These are phyloP conservation scores for Zoanthus solanderi DNA, from an alignment of 92 coral and sea anemone species.

Conservation along the genomic window DNA sequence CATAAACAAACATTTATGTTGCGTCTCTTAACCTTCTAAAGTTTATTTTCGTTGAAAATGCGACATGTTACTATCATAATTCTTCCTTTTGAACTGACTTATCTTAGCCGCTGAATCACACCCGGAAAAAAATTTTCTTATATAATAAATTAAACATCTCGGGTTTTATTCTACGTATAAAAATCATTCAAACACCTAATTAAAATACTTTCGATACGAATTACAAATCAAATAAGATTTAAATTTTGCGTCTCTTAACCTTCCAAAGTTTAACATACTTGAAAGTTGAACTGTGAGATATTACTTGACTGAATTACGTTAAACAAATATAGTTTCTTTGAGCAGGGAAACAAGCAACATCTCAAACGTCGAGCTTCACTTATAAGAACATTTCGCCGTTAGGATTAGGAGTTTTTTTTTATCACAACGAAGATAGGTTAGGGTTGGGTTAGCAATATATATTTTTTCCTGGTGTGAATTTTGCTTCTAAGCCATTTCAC, in stretches of 20 bases:
- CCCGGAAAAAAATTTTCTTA: neutral
- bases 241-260: neutral
- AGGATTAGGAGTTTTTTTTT: too few relatives aligned
- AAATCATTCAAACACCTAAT: constrained; percentile 4
- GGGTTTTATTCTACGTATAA: constrained; percentile 6
- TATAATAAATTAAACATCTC: neutral
- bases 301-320: too few relatives aligned
- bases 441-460: too few relatives aligned
- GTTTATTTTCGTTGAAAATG: neutral
- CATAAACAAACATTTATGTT: neutral
- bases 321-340: too few relatives aligned
- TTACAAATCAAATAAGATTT: neutral
- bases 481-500: too few relatives aligned
- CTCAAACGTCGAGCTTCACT: too few relatives aligned
- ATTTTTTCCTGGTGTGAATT: too few relatives aligned
- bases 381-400: too few relatives aligned
- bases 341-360: too few relatives aligned
- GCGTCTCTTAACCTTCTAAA: constrained; percentile 1
- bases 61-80: neutral
- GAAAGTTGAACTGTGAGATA: neutral
- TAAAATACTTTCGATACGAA: neutral
- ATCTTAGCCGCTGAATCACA: neutral
- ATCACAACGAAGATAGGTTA: too few relatives aligned
- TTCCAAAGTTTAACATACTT: neutral
- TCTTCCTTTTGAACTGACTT: neutral